phyloP scores from a whole-genome alignment of 2,113 vertebrate species.

The Falcunculus frontatus region DNA sequence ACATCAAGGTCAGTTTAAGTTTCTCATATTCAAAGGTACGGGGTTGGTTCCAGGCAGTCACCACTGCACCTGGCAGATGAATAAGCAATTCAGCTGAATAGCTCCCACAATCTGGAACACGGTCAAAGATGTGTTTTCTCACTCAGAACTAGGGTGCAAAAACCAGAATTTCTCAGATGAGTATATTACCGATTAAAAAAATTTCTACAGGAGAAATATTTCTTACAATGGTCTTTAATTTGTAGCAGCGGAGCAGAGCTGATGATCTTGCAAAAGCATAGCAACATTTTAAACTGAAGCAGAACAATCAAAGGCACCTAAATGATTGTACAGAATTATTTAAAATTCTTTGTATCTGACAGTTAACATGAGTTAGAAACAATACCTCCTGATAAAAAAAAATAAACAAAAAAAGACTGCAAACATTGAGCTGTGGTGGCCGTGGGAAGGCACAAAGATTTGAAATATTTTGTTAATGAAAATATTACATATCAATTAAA shows the following conservation, averaged over 20 bases:
- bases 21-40: background rate
- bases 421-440: background rate
- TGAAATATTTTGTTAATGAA: background rate
- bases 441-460: background rate
- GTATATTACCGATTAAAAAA: background rate
- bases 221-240: background rate
- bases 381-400: background rate
- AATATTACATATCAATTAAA: background rate
- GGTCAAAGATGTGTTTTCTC: background rate
- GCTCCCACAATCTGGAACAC: background rate
- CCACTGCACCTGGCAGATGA: background rate
- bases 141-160: background rate
- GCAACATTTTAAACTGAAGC: background rate
- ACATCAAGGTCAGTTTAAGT: background rate
- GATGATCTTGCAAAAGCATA: background rate
- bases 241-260: background rate
- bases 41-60: background rate
- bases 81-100: background rate
- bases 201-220: background rate
- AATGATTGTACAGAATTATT: background rate
- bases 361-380: background rate
- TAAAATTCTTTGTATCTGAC: background rate
- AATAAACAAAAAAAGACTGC: background rate
- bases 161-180: background rate
- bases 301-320: background rate